A percentile compares a stretch with the other conserved stretches of the same genome.
Evolutionary conservation across 1,140 invertebrate species (phyloP).

Genomic region (Latrodectus geometricus): DNA sequence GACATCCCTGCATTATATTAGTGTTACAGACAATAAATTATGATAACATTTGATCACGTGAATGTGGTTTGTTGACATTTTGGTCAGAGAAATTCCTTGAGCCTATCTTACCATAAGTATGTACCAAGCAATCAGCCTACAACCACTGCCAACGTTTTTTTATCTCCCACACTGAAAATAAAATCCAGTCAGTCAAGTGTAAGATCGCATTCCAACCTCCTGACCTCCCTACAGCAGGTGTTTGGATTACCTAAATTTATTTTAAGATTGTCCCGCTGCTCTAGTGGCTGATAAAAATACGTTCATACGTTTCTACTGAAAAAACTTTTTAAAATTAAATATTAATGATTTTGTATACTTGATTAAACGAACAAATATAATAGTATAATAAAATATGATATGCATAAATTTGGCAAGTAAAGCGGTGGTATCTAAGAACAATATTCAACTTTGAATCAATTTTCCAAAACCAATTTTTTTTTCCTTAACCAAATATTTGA

Average conservation of each 20-base stretch:
- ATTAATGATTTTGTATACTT: background rate
- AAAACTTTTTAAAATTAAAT: background rate
- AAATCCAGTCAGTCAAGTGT: background rate
- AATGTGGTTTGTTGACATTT: background rate
- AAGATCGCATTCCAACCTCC: conserved; percentile 18
- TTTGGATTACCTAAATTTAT: conserved; percentile 28
- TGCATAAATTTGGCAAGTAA: background rate
- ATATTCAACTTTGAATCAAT: background rate
- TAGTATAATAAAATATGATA: background rate
- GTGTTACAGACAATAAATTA: too few relatives aligned
- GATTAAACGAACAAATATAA: background rate
- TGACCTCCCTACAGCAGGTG: conserved; percentile 26
- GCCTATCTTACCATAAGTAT: background rate
- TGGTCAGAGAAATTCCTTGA: background rate
- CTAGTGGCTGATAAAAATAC: background rate
- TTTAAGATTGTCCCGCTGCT: background rate
- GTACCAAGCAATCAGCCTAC: background rate
- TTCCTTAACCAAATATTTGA: too few relatives aligned
- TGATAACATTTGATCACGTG: too few relatives aligned
- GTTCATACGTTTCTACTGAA: background rate
- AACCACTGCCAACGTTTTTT: background rate
- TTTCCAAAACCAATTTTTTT: too few relatives aligned
- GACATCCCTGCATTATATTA: too few relatives aligned
- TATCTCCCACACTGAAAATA: conserved; percentile 11
- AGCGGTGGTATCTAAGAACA: background rate